Conservation (phyloP, 2,888 invertebrate genomes). For the Leptopilina drosophilae region DNA sequence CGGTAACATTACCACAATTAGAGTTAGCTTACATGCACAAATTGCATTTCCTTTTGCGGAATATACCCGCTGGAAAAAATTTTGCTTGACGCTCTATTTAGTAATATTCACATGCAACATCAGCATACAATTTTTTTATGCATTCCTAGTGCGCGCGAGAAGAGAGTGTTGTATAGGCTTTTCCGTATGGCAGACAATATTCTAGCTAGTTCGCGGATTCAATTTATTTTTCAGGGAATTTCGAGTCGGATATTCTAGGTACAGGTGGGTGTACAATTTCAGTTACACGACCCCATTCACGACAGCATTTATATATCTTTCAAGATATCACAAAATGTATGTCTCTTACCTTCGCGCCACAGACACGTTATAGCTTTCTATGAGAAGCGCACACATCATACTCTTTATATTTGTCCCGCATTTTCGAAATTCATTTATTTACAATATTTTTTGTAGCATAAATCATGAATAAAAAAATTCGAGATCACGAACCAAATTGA, state of each 20-base stretch:
- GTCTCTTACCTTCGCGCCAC: neutral
- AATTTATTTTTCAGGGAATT: neutral
- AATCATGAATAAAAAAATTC: no score
- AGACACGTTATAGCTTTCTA: neutral
- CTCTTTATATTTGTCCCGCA: no score
- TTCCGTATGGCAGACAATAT: neutral
- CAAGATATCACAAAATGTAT: slow-evolving; percentile 5
- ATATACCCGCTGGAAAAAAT: neutral
- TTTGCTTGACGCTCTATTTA: neutral
- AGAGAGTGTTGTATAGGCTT: neutral
- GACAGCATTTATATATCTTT: neutral
- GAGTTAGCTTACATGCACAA: neutral
- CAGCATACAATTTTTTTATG: neutral
- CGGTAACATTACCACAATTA: no score
- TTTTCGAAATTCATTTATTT: no score
- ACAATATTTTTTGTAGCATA: no score
- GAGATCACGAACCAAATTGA: no score
- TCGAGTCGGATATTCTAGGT: slow-evolving; percentile 10
- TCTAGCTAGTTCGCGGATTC: neutral
- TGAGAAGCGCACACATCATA: neutral
- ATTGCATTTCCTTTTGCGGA: neutral
- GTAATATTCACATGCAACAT: neutral
- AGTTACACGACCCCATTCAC: slow-evolving; percentile 18
- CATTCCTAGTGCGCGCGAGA: neutral
- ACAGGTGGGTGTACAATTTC: slow-evolving; percentile 3